Conservation (phyloP, 1,140 invertebrate genomes). For the Brachionus paranguensis region DNA sequence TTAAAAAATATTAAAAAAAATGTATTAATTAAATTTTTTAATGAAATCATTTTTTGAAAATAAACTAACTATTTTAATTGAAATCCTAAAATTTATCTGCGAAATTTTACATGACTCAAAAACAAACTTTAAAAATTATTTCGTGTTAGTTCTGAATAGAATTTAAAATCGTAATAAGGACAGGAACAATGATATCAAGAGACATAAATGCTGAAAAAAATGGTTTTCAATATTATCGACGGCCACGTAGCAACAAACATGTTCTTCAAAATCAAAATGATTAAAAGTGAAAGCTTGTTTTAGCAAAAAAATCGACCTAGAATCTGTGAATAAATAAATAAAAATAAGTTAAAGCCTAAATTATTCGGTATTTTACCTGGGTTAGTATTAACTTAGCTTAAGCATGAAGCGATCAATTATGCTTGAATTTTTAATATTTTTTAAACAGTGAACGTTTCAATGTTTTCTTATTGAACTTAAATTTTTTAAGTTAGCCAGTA, state of each 20-base stretch:
- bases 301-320: background rate
- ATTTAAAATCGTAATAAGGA: background rate
- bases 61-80: background rate
- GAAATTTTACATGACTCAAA: background rate
- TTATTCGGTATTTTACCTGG: background rate
- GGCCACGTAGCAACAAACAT: background rate
- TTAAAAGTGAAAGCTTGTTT: background rate
- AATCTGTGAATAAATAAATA: background rate
- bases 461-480: background rate
- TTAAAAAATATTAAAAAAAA: background rate
- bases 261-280: background rate
- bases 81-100: background rate
- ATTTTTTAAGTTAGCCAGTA: background rate
- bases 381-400: background rate
- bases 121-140: background rate
- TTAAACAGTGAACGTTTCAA: background rate
- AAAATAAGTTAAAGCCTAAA: background rate
- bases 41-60: background rate
- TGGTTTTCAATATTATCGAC: background rate
- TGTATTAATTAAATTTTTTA: background rate
- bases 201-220: background rate
- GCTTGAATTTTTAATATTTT: background rate
- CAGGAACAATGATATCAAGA: background rate
- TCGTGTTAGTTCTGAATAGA: background rate
- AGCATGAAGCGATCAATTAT: background rate